These are phyloP conservation scores for Anas platyrhynchos DNA, from an alignment of 2,113 vertebrate species.

Conservation along the genomic window DNA sequence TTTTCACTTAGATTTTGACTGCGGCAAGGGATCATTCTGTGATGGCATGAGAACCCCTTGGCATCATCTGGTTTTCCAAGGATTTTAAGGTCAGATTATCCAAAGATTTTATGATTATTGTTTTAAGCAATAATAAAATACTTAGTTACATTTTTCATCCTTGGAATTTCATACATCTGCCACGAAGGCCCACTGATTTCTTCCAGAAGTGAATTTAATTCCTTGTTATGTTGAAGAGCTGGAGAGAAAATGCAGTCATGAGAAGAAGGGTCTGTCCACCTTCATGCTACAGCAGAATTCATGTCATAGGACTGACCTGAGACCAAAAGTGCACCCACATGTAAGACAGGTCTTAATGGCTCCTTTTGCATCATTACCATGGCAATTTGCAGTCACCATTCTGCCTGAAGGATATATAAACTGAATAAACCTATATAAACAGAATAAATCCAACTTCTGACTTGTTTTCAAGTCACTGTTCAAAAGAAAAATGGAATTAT, in stretches of 20 bases:
- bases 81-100: not conserved
- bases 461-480: not conserved
- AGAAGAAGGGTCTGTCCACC: not conserved
- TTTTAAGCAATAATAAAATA: not conserved
- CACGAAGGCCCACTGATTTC: not conserved
- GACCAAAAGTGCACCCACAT: not conserved
- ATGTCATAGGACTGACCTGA: not conserved
- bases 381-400: not conserved
- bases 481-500: not conserved
- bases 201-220: not conserved
- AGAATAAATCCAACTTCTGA: not conserved
- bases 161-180: not conserved
- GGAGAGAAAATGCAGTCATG: not conserved
- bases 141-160: not conserved
- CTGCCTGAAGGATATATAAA: not conserved
- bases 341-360: not conserved
- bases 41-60: not conserved
- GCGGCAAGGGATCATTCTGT: not conserved
- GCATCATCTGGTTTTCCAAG: not conserved
- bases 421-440: not conserved
- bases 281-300: not conserved
- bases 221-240: not conserved
- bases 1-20: not conserved
- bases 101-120: not conserved
- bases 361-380: not conserved